Conservation (phyloP, 2,113 vertebrate genomes). For the Amblyopsis rosae region DNA sequence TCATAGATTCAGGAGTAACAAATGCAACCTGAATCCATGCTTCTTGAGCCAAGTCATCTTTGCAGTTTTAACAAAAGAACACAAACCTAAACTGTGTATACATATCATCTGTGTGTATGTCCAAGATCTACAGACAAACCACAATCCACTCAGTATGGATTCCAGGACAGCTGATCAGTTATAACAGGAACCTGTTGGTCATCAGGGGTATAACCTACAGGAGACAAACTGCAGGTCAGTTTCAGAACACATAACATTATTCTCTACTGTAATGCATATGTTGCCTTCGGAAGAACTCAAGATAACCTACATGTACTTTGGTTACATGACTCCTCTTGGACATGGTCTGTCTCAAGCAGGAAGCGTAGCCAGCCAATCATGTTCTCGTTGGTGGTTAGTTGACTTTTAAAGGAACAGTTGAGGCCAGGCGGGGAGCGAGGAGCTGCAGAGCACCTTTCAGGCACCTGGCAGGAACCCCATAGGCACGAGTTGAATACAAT, state of each 20-base stretch:
- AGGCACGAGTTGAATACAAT: too few relatives aligned
- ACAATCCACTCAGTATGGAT: constrained; percentile 50
- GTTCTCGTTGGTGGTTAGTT: constrained; percentile 55
- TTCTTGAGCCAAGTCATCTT: not conserved
- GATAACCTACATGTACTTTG: not conserved
- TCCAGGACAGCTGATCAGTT: constrained; percentile 69
- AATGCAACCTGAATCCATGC: not conserved
- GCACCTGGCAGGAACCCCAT: constrained; percentile 33
- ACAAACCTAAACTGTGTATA: not conserved
- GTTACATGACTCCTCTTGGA: constrained; percentile 31
- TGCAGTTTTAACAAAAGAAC: constrained; percentile 9
- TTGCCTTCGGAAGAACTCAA: not conserved
- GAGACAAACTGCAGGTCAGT: not conserved
- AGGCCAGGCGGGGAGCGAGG: constrained; percentile 59
- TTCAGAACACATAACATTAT: not conserved
- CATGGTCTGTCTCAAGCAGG: constrained; percentile 59
- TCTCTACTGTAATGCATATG: not conserved
- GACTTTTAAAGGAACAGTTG: constrained; percentile 57
- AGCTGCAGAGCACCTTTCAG: constrained; percentile 1
- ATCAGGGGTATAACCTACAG: constrained; percentile 47
- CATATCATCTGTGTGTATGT: too few relatives aligned
- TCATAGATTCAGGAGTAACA: not conserved
- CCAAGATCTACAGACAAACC: not conserved
- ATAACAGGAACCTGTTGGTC: constrained; percentile 67
- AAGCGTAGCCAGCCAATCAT: constrained; percentile 71